Evolutionary conservation across 1,140 invertebrate species (phyloP).

Genomic region (Dinothrombium tinctorium): DNA sequence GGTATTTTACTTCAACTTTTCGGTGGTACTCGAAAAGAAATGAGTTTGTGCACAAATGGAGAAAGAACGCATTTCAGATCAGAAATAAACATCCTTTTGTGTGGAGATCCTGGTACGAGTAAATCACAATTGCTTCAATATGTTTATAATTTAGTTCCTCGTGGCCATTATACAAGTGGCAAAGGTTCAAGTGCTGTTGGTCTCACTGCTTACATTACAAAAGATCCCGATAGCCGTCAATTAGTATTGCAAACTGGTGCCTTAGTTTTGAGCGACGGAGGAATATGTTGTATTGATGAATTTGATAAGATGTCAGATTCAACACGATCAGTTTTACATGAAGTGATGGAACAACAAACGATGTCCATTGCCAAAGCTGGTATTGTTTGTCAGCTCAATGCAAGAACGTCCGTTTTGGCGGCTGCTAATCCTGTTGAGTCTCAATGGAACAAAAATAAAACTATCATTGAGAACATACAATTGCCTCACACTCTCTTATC

Average conservation of each 20-base stretch:
- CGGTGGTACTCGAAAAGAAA: conserved; percentile 80
- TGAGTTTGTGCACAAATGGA: neutral
- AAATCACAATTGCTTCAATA: conserved; percentile 95
- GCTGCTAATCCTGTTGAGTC: conserved; percentile 96
- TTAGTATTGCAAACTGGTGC: conserved; percentile 88
- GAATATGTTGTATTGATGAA: conserved; percentile 98
- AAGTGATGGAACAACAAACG: conserved; percentile 94
- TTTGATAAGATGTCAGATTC: conserved; percentile 99
- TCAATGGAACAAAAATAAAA: conserved; percentile 94
- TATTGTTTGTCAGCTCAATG: conserved; percentile 96
- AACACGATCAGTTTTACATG: conserved; percentile 83
- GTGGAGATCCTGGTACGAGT: conserved; percentile 95
- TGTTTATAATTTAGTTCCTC: conserved; percentile 70
- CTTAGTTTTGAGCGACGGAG: conserved; percentile 88
- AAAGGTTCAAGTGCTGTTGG: conserved; percentile 96
- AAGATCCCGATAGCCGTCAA: conserved; percentile 87
- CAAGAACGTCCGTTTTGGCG: conserved; percentile 86
- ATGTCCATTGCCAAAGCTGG: conserved; percentile 97
- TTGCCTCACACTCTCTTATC: conserved; percentile 89
- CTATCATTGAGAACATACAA: conserved; percentile 82
- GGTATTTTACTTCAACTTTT: conserved; percentile 88
- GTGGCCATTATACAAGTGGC: conserved; percentile 87
- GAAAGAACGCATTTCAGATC: conserved; percentile 27
- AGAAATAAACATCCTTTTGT: conserved; percentile 88
- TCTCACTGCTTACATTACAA: conserved; percentile 93